A percentile compares a stretch with the other conserved stretches of the same genome.
These are phyloP conservation scores for Mormoops blainvillei DNA, from an alignment of 2,113 vertebrate genomes.

Conservation along the genomic window DNA sequence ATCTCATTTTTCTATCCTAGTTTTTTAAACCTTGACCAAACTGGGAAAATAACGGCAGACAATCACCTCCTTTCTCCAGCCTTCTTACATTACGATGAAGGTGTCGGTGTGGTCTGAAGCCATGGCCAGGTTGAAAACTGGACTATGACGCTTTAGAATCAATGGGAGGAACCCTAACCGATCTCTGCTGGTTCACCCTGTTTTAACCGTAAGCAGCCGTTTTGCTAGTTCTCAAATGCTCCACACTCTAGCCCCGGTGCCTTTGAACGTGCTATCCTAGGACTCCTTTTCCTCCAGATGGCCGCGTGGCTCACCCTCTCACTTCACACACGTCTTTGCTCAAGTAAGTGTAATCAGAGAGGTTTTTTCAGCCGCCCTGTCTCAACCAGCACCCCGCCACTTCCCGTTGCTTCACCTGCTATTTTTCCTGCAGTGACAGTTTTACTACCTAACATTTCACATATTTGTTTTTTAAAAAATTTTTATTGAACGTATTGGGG, in stretches of 20 bases:
- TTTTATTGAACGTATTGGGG: neutral
- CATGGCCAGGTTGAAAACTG: neutral
- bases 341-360: neutral
- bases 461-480: neutral
- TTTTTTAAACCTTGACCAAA: neutral
- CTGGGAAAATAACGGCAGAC: neutral
- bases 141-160: neutral
- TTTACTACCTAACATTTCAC: neutral
- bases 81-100: neutral
- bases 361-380: neutral
- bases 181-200: neutral
- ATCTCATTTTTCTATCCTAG: neutral
- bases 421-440: neutral
- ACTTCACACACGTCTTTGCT: neutral
- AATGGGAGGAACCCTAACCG: neutral
- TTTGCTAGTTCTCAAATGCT: neutral
- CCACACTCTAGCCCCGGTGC: neutral
- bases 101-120: neutral
- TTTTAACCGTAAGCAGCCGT: neutral
- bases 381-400: neutral
- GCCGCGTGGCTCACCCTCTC: neutral
- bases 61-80: neutral
- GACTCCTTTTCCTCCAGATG: neutral
- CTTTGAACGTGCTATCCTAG: neutral
- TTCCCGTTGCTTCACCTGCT: neutral